Percentiles rank a stretch among this genome's conserved stretches.
Evolutionary conservation across 2,113 vertebrate genomes (phyloP).

Genomic region (Malurus alboscapulatus): DNA sequence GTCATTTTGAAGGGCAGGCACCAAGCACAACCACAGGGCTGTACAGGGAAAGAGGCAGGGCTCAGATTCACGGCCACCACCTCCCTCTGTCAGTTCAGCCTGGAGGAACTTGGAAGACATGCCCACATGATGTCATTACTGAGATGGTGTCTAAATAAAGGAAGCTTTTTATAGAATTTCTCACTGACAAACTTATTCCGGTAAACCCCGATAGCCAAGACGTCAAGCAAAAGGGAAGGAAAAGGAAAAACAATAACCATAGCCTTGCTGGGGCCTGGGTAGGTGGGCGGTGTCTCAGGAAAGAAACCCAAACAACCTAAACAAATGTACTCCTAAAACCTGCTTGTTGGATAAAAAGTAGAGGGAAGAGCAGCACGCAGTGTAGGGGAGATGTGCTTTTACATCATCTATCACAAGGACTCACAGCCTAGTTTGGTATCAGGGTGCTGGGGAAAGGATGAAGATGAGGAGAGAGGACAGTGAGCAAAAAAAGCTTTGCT

Average conservation of each 20-base stretch:
- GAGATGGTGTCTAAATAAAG: slow-evolving; percentile 33
- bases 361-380: fast-evolving
- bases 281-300: background rate
- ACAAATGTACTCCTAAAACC: background rate
- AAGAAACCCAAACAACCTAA: background rate
- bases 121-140: slow-evolving; percentile 15
- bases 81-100: background rate
- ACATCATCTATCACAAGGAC: background rate
- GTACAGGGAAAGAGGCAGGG: background rate
- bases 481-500: background rate
- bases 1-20: background rate
- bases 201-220: background rate
- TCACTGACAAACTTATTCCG: background rate
- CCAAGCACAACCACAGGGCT: background rate
- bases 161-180: slow-evolving; percentile 52
- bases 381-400: background rate
- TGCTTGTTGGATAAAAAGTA: background rate
- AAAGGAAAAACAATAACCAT: background rate
- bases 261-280: background rate
- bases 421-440: background rate
- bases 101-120: background rate
- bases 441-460: background rate
- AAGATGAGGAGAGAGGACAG: background rate
- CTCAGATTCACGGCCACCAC: background rate
- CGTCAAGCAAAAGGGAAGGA: background rate